Conservation (phyloP, 30 jellyfish, hydroid and myxozoan species). For the Cassiopea xamachana region DNA sequence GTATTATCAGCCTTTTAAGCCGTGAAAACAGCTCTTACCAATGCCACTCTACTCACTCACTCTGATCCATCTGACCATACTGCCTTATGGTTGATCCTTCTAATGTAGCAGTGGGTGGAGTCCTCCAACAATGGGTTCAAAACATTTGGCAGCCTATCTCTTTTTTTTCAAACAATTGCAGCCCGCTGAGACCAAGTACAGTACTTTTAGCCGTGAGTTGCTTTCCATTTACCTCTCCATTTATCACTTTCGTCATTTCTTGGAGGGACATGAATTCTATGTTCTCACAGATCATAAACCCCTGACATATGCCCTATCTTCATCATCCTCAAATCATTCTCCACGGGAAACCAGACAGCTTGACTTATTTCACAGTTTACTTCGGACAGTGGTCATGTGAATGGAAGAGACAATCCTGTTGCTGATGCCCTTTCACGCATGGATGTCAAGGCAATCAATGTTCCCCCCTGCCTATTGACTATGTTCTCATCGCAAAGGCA, state of each 20-base stretch:
- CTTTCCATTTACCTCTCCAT: conserved; percentile 52
- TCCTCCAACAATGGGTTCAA: conserved; percentile 10
- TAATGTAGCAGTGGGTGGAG: conserved; percentile 39
- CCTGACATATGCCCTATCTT: conserved; percentile 16
- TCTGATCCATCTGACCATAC: conserved; percentile 39
- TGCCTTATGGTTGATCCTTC: conserved; percentile 65
- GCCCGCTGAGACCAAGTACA: conserved; percentile 39
- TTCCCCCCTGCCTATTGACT: neutral
- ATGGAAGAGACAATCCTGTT: conserved; percentile 41
- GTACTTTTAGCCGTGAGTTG: conserved; percentile 53
- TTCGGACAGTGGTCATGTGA: conserved; percentile 25
- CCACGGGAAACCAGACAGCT: conserved; percentile 52
- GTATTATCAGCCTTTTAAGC: conserved; percentile 35
- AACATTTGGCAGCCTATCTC: conserved; percentile 42
- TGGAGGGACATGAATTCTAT: conserved; percentile 61
- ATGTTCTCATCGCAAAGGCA: neutral
- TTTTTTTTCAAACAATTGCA: conserved; percentile 23
- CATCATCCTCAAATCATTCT: conserved; percentile 34
- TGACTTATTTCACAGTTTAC: conserved; percentile 57
- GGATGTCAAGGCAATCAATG: conserved; percentile 9
- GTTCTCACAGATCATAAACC: conserved; percentile 53
- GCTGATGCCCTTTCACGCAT: conserved; percentile 71
- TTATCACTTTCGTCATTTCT: conserved; percentile 25
- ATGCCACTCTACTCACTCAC: conserved; percentile 46
- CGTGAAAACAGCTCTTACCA: conserved; percentile 42